phyloP scores from a whole-genome alignment of 2,113 vertebrate genomes.

The Mastomys natalensis region DNA sequence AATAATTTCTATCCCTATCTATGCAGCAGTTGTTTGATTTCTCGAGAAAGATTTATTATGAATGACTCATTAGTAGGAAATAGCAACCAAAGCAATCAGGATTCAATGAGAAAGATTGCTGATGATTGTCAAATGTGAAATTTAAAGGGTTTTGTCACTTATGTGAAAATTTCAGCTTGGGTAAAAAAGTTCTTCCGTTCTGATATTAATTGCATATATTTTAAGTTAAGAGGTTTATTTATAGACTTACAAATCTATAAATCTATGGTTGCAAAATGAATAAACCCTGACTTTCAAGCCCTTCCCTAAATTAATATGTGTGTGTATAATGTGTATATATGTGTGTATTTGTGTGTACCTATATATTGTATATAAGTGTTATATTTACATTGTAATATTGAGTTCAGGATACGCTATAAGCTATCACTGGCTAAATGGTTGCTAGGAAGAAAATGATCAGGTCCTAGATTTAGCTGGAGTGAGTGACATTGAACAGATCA shows the following conservation, averaged over 20 bases:
- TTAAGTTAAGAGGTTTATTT: conserved; percentile 44
- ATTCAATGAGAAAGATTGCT: conserved; percentile 37
- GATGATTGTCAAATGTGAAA: conserved; percentile 6
- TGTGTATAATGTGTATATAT: not conserved
- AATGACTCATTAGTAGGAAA: conserved; percentile 66
- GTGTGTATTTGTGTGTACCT: not conserved
- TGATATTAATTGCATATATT: conserved; percentile 20
- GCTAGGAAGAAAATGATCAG: not conserved
- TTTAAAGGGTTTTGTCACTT: not conserved
- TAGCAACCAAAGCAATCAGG: conserved; percentile 36
- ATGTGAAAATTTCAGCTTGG: conserved; percentile 4
- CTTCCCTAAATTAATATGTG: not conserved
- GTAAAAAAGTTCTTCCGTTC: conserved; percentile 34
- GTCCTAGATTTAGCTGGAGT: not conserved
- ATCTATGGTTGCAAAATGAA: conserved; percentile 45
- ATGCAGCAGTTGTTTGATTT: conserved; percentile 74
- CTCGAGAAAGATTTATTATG: conserved; percentile 67
- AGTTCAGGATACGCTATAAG: not conserved
- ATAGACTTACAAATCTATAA: conserved; percentile 1
- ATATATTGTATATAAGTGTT: not conserved
- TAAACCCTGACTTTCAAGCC: not conserved
- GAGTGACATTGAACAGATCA: not conserved
- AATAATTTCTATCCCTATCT: conserved; percentile 65
- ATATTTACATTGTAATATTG: not conserved
- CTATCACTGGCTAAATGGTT: not conserved